phyloP scores from a whole-genome alignment of 1,140 invertebrate species.

The Coptotermes formosanus region DNA sequence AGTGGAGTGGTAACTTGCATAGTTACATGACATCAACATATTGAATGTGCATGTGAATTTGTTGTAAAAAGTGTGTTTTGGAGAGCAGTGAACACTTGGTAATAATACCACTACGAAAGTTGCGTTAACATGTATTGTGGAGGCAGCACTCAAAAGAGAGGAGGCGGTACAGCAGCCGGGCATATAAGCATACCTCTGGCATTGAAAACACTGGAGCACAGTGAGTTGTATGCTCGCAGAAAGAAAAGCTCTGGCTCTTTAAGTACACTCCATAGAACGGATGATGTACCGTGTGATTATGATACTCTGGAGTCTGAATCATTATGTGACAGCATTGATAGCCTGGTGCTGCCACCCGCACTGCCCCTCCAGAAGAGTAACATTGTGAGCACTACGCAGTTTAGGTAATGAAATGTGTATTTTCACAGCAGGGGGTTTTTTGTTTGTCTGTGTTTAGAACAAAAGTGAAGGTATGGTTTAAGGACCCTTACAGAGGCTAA shows the following conservation, averaged over 20 bases:
- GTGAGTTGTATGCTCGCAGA: constrained; percentile 25
- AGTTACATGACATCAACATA: no score
- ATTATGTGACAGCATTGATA: background rate
- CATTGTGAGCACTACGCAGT: background rate
- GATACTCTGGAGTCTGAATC: background rate
- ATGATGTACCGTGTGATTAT: background rate
- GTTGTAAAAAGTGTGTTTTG: no score
- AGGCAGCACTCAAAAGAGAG: background rate
- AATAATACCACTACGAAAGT: background rate
- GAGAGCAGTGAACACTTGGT: no score
- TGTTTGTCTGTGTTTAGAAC: background rate
- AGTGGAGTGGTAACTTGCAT: no score
- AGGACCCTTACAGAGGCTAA: no score
- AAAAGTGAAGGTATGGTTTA: no score
- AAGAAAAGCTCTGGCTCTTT: background rate
- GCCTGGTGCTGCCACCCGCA: background rate
- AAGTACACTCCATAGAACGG: background rate
- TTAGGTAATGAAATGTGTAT: background rate
- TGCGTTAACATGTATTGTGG: constrained; percentile 8
- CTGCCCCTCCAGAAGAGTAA: background rate
- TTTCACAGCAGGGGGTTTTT: background rate
- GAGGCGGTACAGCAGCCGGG: background rate
- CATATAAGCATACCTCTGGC: background rate
- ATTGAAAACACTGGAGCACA: constrained; percentile 27
- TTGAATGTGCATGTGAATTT: no score